Conservation (phyloP, 2,797 vertebrate genomes). For the Diglossa cyanea region DNA sequence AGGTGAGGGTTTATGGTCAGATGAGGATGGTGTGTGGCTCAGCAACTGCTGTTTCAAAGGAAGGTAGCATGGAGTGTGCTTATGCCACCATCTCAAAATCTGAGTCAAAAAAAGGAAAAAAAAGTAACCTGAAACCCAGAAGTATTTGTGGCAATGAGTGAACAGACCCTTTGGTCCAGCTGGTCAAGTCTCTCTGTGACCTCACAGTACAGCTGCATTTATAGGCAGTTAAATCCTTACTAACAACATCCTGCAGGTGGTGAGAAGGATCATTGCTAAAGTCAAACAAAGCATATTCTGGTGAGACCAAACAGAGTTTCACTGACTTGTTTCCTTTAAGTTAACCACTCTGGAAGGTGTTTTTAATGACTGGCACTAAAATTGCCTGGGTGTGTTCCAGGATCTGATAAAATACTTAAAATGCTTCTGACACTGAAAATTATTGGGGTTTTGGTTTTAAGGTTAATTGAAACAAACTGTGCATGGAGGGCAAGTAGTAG, state of each 20-base stretch:
- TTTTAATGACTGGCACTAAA: background rate
- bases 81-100: background rate
- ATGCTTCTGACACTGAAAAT: background rate
- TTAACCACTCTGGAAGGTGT: background rate
- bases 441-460: background rate
- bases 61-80: background rate
- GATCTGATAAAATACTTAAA: background rate
- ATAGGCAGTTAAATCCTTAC: background rate
- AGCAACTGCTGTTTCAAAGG: background rate
- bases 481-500: background rate
- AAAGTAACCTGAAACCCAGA: background rate
- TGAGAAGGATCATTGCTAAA: background rate
- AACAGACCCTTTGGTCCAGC: background rate
- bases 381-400: background rate
- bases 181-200: background rate
- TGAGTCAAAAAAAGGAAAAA: background rate
- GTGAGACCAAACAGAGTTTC: background rate
- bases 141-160: fast-evolving
- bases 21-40: background rate
- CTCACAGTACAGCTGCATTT: background rate
- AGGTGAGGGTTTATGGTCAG: background rate
- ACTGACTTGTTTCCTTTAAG: background rate
- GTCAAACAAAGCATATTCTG: background rate
- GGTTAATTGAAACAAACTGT: background rate
- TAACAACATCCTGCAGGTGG: background rate